Base-by-base conservation (phyloP, 2,113 vertebrate species). In the Macroglossus sobrinus region DNA sequence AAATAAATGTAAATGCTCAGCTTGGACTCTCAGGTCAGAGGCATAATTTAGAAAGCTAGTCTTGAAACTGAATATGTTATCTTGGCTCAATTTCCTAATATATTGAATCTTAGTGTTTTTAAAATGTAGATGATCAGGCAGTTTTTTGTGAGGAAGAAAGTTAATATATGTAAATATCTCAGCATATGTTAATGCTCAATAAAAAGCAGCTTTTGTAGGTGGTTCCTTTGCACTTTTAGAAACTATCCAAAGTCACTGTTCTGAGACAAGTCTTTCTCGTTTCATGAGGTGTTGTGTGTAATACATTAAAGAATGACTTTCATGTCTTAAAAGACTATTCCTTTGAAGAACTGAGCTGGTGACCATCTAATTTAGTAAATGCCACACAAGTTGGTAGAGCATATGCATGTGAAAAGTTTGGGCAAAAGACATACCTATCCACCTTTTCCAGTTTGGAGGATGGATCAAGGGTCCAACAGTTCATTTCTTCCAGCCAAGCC, bases 401-500 rank as follows among this genome's bases (percentile, higher is more conserved):
- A 79, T 22, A 55, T n/a, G 7, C 9, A n/a, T 9, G 12, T 24
- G 38, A 74, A 79, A 33, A 13, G 3, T 75, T 88, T 28, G 12
- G 38, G 26, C 18, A 81, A 75, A 74, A 85, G 53, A 35, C 15
- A 47, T 14, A 61, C 45, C 74, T 92, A 21, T 9, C 22, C 7
- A 50, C n/a, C 9, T 84, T 80, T 33, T 71, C 38, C 18, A 89
- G 21, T 55, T 76, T 80, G 63, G 4, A 55, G 21, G 93, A 69
- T 57, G 33, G 40, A 91, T 82, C 26, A 35, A 76, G 43, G 16
- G 61, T 74, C 38, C 24, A 45, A 33, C 15, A 19, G 10, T 61
- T 88, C 26, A 75, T 95, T 89, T 95, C 86, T 89, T 95, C 47
- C 35, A 78, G 47, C 43, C 66, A 96, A 72, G 59, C 24, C 71